Evolutionary conservation across 2,888 invertebrate genomes (phyloP).

Genomic region (Philaethria dido): DNA sequence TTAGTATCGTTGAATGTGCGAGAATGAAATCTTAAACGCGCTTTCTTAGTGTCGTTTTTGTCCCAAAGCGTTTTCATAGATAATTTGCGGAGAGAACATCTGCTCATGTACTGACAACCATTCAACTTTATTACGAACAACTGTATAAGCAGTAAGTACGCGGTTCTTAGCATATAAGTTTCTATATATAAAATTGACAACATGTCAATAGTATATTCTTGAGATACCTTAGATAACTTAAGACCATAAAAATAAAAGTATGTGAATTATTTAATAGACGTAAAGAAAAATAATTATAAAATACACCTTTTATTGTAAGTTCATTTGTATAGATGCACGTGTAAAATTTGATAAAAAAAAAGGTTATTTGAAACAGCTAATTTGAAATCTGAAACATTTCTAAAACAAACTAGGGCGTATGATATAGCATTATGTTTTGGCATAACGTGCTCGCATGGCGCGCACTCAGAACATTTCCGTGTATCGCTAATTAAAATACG

Average conservation of each 20-base stretch:
- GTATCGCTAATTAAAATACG: conserved; percentile 83
- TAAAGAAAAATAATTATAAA: too few species aligned
- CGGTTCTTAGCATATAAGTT: not conserved
- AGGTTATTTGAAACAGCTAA: conserved; percentile 42
- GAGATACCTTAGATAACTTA: too few species aligned
- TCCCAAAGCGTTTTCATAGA: conserved; percentile 27
- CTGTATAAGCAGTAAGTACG: not conserved
- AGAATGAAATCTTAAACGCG: conserved; percentile 70
- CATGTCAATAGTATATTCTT: not conserved
- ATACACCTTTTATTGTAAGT: too few species aligned
- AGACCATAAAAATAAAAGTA: too few species aligned
- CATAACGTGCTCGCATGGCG: conserved; percentile 58
- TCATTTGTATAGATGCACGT: not conserved
- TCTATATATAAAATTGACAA: not conserved
- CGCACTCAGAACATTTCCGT: conserved; percentile 78
- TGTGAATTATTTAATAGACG: not conserved
- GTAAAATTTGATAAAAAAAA: not conserved
- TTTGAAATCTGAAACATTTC: conserved; percentile 39
- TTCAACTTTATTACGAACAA: conserved; percentile 20
- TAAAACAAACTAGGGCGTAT: conserved; percentile 57
- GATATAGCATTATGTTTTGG: conserved; percentile 71
- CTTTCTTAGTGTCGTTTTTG: conserved; percentile 52
- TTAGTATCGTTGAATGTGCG: conserved; percentile 73
- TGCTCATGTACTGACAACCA: conserved; percentile 31
- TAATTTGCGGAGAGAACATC: conserved; percentile 35